Evolutionary conservation across 2,797 vertebrate species (phyloP).

Genomic region (Scolopax bukidnonensis): DNA sequence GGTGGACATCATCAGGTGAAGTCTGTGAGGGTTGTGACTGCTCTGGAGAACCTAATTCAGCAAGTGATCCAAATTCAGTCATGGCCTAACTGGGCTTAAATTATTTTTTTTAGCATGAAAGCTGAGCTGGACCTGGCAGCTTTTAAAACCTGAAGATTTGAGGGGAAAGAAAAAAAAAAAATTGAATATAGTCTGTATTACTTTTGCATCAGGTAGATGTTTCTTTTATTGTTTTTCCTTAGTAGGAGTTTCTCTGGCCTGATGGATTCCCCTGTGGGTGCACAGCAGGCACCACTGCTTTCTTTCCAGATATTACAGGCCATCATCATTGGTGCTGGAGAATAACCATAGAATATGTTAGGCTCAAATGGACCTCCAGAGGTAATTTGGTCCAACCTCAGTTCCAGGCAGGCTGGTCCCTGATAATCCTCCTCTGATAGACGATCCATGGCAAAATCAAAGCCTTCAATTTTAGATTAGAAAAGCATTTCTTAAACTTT

Average conservation of each 20-base stretch:
- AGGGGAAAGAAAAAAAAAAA: not conserved
- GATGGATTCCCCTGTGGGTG: not conserved
- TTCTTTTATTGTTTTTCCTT: not conserved
- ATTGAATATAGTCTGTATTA: not conserved
- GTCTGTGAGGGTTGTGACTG: not conserved
- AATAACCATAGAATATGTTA: not conserved
- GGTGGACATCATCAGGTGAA: not conserved
- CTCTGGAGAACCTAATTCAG: not conserved
- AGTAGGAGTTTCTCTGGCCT: not conserved
- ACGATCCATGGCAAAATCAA: not conserved
- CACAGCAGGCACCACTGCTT: fast-evolving
- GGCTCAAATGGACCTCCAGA: not conserved
- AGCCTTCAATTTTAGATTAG: slow-evolving; percentile 11
- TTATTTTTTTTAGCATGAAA: not conserved
- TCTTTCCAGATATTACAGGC: not conserved
- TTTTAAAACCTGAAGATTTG: not conserved
- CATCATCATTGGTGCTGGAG: not conserved
- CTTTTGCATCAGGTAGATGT: not conserved
- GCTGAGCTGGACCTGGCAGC: not conserved
- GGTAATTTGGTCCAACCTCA: not conserved
- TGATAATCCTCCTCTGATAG: not conserved
- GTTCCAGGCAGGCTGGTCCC: not conserved
- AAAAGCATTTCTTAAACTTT: slow-evolving; percentile 5
- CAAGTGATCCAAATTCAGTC: not conserved
- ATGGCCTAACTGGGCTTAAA: not conserved